Evolutionary conservation across 1,140 invertebrate species (phyloP).

Genomic region (Akabosia matsudoensis): DNA sequence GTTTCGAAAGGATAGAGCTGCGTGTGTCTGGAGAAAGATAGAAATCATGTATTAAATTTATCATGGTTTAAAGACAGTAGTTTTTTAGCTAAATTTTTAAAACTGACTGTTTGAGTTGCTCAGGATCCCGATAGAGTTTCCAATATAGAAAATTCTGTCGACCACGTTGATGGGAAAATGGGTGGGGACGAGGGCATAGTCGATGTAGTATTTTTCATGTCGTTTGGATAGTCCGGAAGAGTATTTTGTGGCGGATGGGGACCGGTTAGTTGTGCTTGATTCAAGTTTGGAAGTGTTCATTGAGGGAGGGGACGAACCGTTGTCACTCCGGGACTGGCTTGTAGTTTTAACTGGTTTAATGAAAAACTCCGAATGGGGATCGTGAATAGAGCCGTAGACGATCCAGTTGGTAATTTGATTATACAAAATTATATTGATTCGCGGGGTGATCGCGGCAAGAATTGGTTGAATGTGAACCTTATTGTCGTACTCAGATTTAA

Average conservation of each 20-base stretch:
- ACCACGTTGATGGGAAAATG: slow-evolving; percentile 34
- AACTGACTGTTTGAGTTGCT: slow-evolving; percentile 42
- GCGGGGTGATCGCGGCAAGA: slow-evolving; percentile 30
- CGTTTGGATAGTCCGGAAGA: neutral
- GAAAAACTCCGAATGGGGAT: slow-evolving; percentile 44
- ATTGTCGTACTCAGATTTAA: slow-evolving; percentile 38
- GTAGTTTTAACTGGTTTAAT: slow-evolving; percentile 29
- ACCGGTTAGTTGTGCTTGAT: neutral
- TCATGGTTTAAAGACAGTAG: neutral
- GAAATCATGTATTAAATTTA: too few species aligned
- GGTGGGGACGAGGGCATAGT: slow-evolving; percentile 39
- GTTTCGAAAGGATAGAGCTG: slow-evolving; percentile 27
- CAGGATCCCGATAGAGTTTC: slow-evolving; percentile 37
- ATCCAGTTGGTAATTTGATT: slow-evolving; percentile 46
- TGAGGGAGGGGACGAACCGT: neutral
- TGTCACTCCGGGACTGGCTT: neutral
- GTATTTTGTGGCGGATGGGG: neutral
- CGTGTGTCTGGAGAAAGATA: slow-evolving; percentile 33
- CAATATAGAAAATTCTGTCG: slow-evolving; percentile 42
- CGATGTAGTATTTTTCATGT: slow-evolving; percentile 25
- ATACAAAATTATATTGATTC: slow-evolving; percentile 38
- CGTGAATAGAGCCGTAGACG: slow-evolving; percentile 38
- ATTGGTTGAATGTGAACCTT: slow-evolving; percentile 39
- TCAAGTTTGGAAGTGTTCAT: neutral
- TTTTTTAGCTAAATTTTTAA: neutral